These are phyloP conservation scores for Coturnix japonica DNA, from an alignment of 2,113 vertebrate genomes.

Conservation along the genomic window DNA sequence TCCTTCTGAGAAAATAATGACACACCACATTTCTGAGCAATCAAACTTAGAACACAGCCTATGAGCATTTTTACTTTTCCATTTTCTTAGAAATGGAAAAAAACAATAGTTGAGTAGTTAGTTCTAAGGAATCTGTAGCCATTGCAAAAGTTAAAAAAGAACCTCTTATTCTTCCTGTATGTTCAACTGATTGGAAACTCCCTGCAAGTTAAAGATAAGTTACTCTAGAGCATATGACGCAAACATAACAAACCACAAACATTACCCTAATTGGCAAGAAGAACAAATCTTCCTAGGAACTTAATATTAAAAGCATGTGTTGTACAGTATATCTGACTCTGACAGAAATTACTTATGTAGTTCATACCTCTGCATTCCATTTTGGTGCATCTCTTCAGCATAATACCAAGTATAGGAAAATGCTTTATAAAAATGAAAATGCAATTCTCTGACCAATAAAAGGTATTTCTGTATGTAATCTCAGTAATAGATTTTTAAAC, in stretches of 20 bases:
- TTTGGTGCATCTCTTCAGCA: constrained; percentile 27
- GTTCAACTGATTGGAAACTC: not conserved
- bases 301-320: not conserved
- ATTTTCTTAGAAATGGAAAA: not conserved
- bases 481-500: constrained; percentile 75
- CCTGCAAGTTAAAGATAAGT: not conserved
- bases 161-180: not conserved
- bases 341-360: not conserved
- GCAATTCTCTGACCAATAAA: constrained; percentile 74
- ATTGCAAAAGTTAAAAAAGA: not conserved
- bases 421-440: constrained; percentile 66
- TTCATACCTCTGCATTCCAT: not conserved
- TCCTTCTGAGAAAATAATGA: constrained; percentile 9
- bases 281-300: not conserved
- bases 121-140: not conserved
- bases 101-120: not conserved
- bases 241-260: not conserved
- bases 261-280: not conserved
- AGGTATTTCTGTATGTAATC: constrained; percentile 60
- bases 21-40: not conserved
- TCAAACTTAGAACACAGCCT: not conserved
- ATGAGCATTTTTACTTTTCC: not conserved
- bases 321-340: not conserved
- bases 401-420: not conserved
- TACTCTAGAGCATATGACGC: not conserved